phyloP scores from a whole-genome alignment of 2,888 invertebrate species.

The Athalia rosae region DNA sequence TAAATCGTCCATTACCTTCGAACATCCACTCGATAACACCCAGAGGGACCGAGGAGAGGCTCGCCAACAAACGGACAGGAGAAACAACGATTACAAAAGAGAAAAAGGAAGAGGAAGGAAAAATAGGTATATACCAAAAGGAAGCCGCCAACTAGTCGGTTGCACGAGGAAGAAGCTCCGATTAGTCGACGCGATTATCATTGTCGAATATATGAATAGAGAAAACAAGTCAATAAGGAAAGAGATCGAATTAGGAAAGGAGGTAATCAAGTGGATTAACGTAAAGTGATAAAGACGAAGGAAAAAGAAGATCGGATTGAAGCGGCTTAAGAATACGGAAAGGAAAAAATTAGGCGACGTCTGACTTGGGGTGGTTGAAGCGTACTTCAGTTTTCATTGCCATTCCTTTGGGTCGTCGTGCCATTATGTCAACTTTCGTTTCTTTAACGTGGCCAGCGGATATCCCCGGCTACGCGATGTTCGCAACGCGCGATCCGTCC shows the following conservation, averaged over 20 bases:
- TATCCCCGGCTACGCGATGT: slow-evolving; percentile 41
- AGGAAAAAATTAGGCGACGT: too few relatives aligned
- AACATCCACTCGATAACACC: slow-evolving; percentile 35
- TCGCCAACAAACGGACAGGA: background rate
- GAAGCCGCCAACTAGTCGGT: background rate
- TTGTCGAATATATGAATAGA: background rate
- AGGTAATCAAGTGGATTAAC: background rate
- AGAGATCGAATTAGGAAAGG: background rate
- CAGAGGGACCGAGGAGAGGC: background rate
- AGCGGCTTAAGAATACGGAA: background rate
- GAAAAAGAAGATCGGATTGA: slow-evolving; percentile 10
- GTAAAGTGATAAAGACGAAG: slow-evolving; percentile 37
- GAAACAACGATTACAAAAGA: slow-evolving; percentile 5
- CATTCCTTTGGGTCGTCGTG: slow-evolving; percentile 31
- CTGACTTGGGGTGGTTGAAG: too few relatives aligned
- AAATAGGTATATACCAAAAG: slow-evolving; percentile 20
- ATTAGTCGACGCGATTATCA: too few relatives aligned
- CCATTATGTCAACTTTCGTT: slow-evolving; percentile 53
- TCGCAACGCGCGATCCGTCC: slow-evolving; percentile 42
- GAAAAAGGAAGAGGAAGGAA: slow-evolving; percentile 16
- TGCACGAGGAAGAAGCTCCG: background rate
- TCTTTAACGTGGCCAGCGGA: slow-evolving; percentile 49
- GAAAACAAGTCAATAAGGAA: background rate
- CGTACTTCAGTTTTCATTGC: background rate
- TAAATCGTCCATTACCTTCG: slow-evolving; percentile 37